These are phyloP conservation scores for Henricia sp. DNA, from an alignment of 53 echinoderm and acorn worm genomes.

Conservation along the genomic window DNA sequence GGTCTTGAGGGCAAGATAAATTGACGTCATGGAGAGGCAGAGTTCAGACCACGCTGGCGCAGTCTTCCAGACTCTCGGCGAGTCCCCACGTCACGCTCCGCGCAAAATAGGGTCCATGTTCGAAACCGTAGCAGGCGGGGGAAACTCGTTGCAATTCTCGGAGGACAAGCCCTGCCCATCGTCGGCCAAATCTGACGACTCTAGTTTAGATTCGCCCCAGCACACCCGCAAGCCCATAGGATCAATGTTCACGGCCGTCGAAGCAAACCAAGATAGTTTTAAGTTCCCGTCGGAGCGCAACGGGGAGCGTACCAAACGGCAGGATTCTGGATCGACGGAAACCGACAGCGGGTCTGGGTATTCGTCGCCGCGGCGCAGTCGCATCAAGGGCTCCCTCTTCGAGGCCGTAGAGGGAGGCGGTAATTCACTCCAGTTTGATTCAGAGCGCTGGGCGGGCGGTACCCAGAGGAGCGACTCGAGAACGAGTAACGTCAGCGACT, in stretches of 20 bases:
- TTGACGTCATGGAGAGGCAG: slow-evolving; percentile 47
- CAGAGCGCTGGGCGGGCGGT: slow-evolving; percentile 40
- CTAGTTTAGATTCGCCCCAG: slow-evolving; percentile 62
- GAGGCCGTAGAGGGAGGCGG: slow-evolving; percentile 89
- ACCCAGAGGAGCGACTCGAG: slow-evolving; percentile 65
- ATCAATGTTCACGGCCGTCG: slow-evolving; percentile 60
- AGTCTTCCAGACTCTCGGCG: slow-evolving; percentile 57
- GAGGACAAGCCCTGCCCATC: slow-evolving; percentile 62
- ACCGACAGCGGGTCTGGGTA: slow-evolving; percentile 12
- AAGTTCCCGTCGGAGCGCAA: slow-evolving; percentile 88
- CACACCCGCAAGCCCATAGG: slow-evolving; percentile 66
- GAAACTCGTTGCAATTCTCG: slow-evolving; percentile 86
- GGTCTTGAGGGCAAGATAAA: too few relatives aligned
- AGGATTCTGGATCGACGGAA: slow-evolving; percentile 14
- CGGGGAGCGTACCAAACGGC: slow-evolving; percentile 43
- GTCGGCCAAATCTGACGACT: slow-evolving; percentile 7
- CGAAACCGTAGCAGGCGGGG: slow-evolving; percentile 75
- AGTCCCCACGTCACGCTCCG: slow-evolving; percentile 66
- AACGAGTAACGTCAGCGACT: slow-evolving; percentile 44
- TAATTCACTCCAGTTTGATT: slow-evolving; percentile 85
- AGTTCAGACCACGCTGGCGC: slow-evolving; percentile 37
- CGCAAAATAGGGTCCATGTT: slow-evolving; percentile 77
- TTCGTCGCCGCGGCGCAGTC: slow-evolving; percentile 63
- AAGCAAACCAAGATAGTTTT: slow-evolving; percentile 81
- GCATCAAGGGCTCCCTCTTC: slow-evolving; percentile 73